A percentile compares a stretch with the other conserved stretches of the same genome.
phyloP scores from a whole-genome alignment of 37 sponge, comb jelly and placozoan genomes.

The Diacarnus erythraeanus region DNA sequence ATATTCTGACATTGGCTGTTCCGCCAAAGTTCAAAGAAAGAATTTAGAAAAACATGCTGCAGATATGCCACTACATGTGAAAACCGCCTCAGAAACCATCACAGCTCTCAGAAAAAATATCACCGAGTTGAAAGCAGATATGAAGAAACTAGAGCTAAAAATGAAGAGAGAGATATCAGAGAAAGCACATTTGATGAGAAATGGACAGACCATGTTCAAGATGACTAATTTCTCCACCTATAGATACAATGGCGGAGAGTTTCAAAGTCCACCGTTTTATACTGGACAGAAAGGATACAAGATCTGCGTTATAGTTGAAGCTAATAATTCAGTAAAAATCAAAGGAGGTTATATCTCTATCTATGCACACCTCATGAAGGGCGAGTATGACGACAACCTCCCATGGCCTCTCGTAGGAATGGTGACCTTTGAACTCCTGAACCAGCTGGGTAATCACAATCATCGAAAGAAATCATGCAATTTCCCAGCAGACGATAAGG shows the following conservation, averaged over 20 bases:
- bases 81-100: not conserved
- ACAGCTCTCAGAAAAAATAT: not conserved
- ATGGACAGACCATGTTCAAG: not conserved
- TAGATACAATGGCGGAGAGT: not conserved
- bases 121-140: not conserved
- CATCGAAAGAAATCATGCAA: not conserved
- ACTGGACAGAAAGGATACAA: not conserved
- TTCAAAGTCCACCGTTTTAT: not conserved
- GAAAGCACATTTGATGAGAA: not conserved
- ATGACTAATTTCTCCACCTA: not conserved
- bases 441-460: not conserved
- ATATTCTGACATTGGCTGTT: not conserved
- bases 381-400: not conserved
- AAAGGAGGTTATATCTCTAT: not conserved
- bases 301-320: constrained; percentile 3
- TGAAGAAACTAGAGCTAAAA: not conserved
- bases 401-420: constrained; percentile 4
- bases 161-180: constrained; percentile 5
- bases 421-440: constrained; percentile 6
- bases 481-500: not conserved
- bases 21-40: not conserved
- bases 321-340: not conserved
- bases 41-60: not conserved
- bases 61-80: not conserved
- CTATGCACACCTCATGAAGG: constrained; percentile 4